Evolutionary conservation across 2,113 vertebrate species (phyloP), one percentile per base, ranked within the genome.

Genomic region (Salminus brasiliensis): DNA sequence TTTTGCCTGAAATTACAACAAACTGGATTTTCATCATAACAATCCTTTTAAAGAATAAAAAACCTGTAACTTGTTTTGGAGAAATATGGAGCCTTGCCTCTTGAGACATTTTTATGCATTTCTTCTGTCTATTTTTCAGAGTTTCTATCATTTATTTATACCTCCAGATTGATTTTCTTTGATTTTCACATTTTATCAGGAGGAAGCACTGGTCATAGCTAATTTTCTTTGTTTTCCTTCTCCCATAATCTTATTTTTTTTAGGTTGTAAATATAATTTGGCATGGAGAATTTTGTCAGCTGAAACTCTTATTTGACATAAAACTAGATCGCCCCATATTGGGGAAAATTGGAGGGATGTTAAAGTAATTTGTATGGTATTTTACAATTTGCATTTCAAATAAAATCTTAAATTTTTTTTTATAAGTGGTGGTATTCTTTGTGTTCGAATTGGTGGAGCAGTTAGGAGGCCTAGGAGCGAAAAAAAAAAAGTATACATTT

Each of bases 291-390:
- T 87, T 75, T 89, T 87, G 88, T 89, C 70, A 87, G 85, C 70
- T 86, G 83, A 87, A 83, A 84, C 80, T 88, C 72, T 85, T 83
- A 86, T 87, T 85, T 88, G 81, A 91, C 85, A 87, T 89, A 84
- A 89, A 87, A 87, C 90, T 83, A 85, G 86, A 74, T 91, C 90
- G 88, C 92, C 93, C 93, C 93, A 94, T 94, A 94, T 94, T 94
- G 93, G 91, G 93, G 93, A 86, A 87, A 88, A 84, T 79, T 86
- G 45, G 76, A 80, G 67, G 59, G 7, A 72, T 83, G 66, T 86
- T 89, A 84, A 71, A 78, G 83, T 77, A 80, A 89, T 89, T 92
- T 90, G 87, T 90, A 88, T 87, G 85, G 87, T 87, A 82, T 85
- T 85, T 89, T 88, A 86, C 30, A 62, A 84, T 92, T 93, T 92